A percentile compares a stretch with the other conserved stretches of the same genome.
These are phyloP conservation scores for Pyrrhia umbra DNA, from an alignment of 2,888 invertebrate genomes.

Conservation along the genomic window DNA sequence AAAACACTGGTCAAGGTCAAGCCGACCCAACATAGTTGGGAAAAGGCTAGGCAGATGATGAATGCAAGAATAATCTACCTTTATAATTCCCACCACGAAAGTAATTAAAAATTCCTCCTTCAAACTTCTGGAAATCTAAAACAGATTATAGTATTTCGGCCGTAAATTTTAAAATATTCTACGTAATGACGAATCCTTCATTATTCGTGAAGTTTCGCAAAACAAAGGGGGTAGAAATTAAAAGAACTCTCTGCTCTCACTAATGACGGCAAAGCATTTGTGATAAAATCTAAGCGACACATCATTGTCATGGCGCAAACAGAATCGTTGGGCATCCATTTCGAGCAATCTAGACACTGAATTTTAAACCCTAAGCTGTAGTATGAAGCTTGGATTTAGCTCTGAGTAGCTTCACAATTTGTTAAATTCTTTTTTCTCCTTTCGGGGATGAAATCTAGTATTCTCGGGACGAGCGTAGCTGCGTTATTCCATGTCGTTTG, in stretches of 20 bases:
- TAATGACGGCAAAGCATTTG: constrained; percentile 78
- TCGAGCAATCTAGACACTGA: background rate
- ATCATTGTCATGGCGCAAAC: constrained; percentile 76
- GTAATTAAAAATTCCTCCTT: constrained; percentile 14
- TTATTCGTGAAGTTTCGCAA: constrained; percentile 36
- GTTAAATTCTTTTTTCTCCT: constrained; percentile 63
- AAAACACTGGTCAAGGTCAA: too few relatives aligned
- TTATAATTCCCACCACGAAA: constrained; percentile 4
- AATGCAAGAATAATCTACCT: background rate
- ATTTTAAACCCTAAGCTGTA: constrained; percentile 25
- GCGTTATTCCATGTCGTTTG: constrained; percentile 50
- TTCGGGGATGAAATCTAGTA: constrained; percentile 61
- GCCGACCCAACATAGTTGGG: too few relatives aligned
- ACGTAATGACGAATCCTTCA: constrained; percentile 40
- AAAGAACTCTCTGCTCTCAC: constrained; percentile 62
- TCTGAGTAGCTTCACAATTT: constrained; percentile 43
- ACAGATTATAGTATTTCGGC: constrained; percentile 24
- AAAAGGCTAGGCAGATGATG: background rate
- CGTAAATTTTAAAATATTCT: constrained; percentile 23
- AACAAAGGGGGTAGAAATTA: constrained; percentile 51
- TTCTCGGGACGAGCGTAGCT: constrained; percentile 45
- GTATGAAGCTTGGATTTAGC: constrained; percentile 11
- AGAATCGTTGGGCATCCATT: constrained; percentile 62
- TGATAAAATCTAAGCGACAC: constrained; percentile 79
- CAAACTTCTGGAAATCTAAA: constrained; percentile 21